Evolutionary conservation across 2,113 vertebrate species (phyloP).

Genomic region (Muscicapa adusta): DNA sequence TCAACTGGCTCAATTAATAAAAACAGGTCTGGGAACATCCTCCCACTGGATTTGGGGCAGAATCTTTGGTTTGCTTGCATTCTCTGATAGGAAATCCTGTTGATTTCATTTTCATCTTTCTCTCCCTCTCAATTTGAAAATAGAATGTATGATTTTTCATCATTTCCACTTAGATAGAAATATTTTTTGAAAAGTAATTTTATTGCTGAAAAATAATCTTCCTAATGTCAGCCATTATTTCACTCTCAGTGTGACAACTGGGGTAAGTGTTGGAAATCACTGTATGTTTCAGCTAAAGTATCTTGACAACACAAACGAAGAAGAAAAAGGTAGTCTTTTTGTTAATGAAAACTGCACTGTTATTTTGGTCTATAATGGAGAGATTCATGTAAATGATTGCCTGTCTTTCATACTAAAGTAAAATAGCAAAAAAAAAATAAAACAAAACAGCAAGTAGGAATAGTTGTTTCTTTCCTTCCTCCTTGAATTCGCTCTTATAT

Average conservation of each 20-base stretch:
- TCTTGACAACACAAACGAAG: conserved; percentile 72
- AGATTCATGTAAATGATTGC: conserved; percentile 70
- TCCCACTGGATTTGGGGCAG: background rate
- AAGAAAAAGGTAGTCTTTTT: conserved; percentile 67
- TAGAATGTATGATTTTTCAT: conserved; percentile 70
- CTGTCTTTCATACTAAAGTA: conserved; percentile 50
- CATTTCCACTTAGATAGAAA: conserved; percentile 72
- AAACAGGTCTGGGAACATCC: background rate
- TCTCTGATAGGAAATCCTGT: conserved; percentile 30
- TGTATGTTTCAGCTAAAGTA: conserved; percentile 69
- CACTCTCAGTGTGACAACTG: conserved; percentile 72
- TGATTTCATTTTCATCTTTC: conserved; percentile 48
- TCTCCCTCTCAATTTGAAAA: conserved; percentile 49
- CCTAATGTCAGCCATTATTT: conserved; percentile 74
- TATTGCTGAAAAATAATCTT: conserved; percentile 73
- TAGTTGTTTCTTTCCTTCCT: background rate
- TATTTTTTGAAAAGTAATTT: conserved; percentile 74
- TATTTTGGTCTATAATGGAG: conserved; percentile 70
- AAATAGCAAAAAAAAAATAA: conserved; percentile 1
- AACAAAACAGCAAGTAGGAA: background rate
- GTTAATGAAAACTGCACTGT: conserved; percentile 70
- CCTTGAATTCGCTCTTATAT: background rate
- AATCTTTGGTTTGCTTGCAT: background rate
- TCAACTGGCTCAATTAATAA: background rate
- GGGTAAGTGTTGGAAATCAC: conserved; percentile 71